phyloP scores from a whole-genome alignment of 2,113 vertebrate species.

The Glareola pratincola region DNA sequence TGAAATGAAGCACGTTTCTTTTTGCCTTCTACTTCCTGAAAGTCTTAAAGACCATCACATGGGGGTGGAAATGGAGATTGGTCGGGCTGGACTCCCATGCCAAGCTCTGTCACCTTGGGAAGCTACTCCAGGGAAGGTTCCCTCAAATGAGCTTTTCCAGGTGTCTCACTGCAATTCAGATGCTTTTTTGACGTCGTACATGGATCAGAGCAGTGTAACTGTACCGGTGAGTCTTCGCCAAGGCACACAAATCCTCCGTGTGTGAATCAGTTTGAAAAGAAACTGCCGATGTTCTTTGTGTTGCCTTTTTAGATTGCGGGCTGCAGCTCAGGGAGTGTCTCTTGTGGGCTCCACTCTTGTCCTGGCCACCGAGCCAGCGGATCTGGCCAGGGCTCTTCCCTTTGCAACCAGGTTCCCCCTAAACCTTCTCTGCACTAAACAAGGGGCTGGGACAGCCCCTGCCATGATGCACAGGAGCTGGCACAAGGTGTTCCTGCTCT shows the following conservation, averaged over 20 bases:
- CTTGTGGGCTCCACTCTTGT: neutral
- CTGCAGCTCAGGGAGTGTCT: neutral
- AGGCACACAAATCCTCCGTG: neutral
- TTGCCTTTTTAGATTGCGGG: neutral
- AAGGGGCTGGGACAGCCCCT: neutral
- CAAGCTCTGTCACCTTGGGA: neutral
- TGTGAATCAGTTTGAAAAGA: neutral
- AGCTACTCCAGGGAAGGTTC: neutral
- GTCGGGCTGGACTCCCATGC: rapidly evolving
- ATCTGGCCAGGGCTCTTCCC: neutral
- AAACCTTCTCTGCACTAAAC: neutral
- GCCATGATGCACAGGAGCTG: neutral
- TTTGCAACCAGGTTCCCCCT: neutral
- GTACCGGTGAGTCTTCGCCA: neutral
- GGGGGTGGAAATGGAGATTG: rapidly evolving
- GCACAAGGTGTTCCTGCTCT: neutral
- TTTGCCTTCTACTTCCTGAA: neutral
- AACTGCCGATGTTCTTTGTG: neutral
- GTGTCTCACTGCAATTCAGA: neutral
- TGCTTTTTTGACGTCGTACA: neutral
- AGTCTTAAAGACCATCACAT: neutral
- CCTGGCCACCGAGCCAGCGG: neutral
- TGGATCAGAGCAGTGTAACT: neutral
- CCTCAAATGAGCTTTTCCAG: neutral
- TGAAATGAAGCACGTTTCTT: neutral